Conservation (phyloP, 1,140 invertebrate species). For the Drosophila lowei region DNA sequence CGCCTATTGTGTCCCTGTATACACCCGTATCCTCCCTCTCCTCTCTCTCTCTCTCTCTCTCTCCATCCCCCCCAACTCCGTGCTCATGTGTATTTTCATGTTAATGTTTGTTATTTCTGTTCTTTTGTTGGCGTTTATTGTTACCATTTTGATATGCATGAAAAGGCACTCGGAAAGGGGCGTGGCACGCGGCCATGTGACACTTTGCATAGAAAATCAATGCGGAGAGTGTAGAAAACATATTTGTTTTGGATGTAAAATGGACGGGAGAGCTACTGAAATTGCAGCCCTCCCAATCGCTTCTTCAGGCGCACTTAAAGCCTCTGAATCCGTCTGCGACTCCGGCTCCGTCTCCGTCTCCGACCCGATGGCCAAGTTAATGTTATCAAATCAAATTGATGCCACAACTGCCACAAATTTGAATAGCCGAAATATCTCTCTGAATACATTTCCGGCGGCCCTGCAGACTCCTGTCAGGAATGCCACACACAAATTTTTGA, state of each 20-base stretch:
- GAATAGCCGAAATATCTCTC: slow-evolving; percentile 14
- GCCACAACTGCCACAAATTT: slow-evolving; percentile 21
- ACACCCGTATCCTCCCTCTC: no score
- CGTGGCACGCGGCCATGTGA: slow-evolving; percentile 54
- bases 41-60: not conserved
- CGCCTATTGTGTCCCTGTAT: slow-evolving; percentile 60
- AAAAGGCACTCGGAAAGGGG: slow-evolving; percentile 53
- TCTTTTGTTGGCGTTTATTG: slow-evolving; percentile 78
- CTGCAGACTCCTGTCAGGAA: not conserved
- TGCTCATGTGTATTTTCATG: slow-evolving; percentile 61
- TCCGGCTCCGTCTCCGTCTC: slow-evolving; percentile 1
- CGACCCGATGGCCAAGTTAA: slow-evolving; percentile 20
- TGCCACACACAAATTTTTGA: slow-evolving; percentile 7
- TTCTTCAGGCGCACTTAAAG: no score
- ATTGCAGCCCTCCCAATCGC: no score
- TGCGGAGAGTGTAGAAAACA: slow-evolving; percentile 8
- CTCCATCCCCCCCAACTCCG: no score
- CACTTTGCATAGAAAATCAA: slow-evolving; percentile 52
- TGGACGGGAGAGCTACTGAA: no score
- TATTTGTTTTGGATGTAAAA: slow-evolving; percentile 29
- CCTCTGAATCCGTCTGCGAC: no score
- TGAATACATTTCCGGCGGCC: slow-evolving; percentile 5
- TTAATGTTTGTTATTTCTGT: slow-evolving; percentile 80
- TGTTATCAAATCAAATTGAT: slow-evolving; percentile 38
- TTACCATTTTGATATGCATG: slow-evolving; percentile 80